Base-by-base conservation (phyloP, 2,797 vertebrate species). In the Remorina albescens region DNA sequence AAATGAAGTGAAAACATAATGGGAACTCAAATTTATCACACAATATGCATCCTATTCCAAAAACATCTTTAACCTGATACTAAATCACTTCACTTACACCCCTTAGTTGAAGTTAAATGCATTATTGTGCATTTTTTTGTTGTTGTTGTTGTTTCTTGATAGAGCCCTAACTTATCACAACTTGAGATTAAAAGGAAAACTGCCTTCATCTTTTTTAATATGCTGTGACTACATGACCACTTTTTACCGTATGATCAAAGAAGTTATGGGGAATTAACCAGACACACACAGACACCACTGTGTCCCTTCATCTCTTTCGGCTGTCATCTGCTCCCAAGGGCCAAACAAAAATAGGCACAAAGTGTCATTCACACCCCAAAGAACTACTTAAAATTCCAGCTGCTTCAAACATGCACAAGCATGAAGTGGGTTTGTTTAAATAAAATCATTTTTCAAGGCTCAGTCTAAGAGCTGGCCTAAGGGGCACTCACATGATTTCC, bases 401-500 rank as follows among this genome's bases (percentile, higher is more conserved):
- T 58, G 25, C 63, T 78, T 78, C 46, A 81, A n/a, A 74, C 55
- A 37, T 36, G 62, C 39, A 72, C 47, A 75, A 80, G 78, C 57
- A 80, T 36, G 60, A 82, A 47, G 11, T 19, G 36, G 44, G 69
- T 72, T 82, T 81, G 66, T 83, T 39, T 46, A 61, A 58, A 76
- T 15, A 56, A 81, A 78, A 78, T 50, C 0, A 81, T 82, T 76
- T n/a, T 78, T 79, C 63, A 74, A 66, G 50, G 71, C 56, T 47
- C 10, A 12, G 68, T 60, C 25, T 61, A 28, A 65, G 25, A 71
- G 68, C 51, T 68, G 60, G 54, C 84, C 84, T 18, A 28, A 69
- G 69, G 83, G 60, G 4, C 30, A 6, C 58, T 86, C 87, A 88
- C 87, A 88, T 87, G 87, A 57, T 74, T 76, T 63, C 64, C 34